Percentiles rank a stretch among this genome's conserved stretches.
phyloP scores from a whole-genome alignment of 2,888 invertebrate genomes.

The Leptothorax acervorum region DNA sequence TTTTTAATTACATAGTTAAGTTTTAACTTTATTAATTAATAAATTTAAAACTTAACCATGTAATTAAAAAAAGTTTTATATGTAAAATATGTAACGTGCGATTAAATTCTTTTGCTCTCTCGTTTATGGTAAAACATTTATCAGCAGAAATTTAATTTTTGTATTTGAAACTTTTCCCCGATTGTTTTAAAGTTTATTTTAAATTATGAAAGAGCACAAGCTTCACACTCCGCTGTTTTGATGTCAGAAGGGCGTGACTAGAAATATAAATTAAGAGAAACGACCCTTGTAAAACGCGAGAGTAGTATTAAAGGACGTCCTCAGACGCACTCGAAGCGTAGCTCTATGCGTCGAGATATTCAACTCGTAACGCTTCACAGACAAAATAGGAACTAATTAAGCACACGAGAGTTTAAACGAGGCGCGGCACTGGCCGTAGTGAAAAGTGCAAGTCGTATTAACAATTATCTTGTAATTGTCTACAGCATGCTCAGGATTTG shows the following conservation, averaged over 20 bases:
- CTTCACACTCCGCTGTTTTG: neutral
- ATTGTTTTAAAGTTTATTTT: conserved; percentile 1
- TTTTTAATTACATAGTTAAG: neutral
- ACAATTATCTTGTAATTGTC: conserved; percentile 70
- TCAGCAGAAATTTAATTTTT: neutral
- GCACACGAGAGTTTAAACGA: conserved; percentile 58
- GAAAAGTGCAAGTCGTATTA: conserved; percentile 70
- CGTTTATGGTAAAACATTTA: neutral
- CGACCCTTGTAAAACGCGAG: conserved; percentile 29
- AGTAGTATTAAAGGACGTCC: conserved; percentile 39
- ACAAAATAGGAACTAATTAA: conserved; percentile 56
- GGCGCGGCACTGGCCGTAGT: conserved; percentile 30
- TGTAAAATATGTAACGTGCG: neutral
- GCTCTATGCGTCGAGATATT: conserved; percentile 42
- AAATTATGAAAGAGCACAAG: conserved; percentile 6
- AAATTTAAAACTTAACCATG: neutral
- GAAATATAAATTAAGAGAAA: conserved; percentile 49
- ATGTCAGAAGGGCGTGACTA: conserved; percentile 2
- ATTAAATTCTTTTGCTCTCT: neutral
- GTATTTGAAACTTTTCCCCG: neutral
- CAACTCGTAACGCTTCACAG: conserved; percentile 47
- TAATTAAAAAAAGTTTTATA: neutral
- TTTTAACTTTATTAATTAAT: neutral
- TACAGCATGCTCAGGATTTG: conserved; percentile 58
- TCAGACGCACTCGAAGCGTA: conserved; percentile 31